Evolutionary conservation across 35 echinoderm and acorn worm species (phyloP).

Genomic region (Holothuria glaberrima): DNA sequence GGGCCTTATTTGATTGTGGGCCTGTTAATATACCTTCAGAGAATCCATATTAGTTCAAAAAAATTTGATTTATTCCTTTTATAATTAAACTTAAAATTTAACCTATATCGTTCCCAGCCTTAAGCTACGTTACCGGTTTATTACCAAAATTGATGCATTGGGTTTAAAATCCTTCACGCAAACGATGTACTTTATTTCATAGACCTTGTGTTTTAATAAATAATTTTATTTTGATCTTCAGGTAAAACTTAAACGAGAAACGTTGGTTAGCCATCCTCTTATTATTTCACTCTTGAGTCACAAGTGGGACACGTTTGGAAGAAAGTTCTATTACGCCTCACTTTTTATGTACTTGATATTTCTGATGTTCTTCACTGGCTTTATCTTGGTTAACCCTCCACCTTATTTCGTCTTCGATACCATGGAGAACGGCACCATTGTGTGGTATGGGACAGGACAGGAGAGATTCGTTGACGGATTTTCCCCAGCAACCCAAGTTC

Average conservation of each 20-base stretch:
- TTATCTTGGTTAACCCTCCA: slow-evolving; percentile 84
- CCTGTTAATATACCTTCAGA: too few species aligned
- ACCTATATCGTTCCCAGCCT: too few species aligned
- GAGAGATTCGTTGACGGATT: slow-evolving; percentile 54
- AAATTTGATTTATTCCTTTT: too few species aligned
- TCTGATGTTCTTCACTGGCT: slow-evolving; percentile 81
- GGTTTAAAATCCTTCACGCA: too few species aligned
- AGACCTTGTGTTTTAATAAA: too few species aligned
- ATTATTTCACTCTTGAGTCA: slow-evolving; percentile 79
- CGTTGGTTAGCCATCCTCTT: slow-evolving; percentile 89
- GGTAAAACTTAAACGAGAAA: slow-evolving; percentile 69
- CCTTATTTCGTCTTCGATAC: slow-evolving; percentile 67
- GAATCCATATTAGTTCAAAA: too few species aligned
- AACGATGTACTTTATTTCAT: too few species aligned
- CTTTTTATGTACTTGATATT: slow-evolving; percentile 79
- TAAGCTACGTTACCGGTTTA: too few species aligned
- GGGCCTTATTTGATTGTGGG: too few species aligned
- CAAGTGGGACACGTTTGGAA: slow-evolving; percentile 92
- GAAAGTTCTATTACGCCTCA: slow-evolving; percentile 93
- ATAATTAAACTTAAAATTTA: too few species aligned
- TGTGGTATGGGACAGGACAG: slow-evolving; percentile 67
- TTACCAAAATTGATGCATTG: too few species aligned
- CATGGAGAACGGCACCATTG: slow-evolving; percentile 8
- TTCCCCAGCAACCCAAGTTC: slow-evolving; percentile 21
- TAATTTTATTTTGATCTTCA: too few species aligned